These are phyloP conservation scores for Eupeodes corollae DNA, from an alignment of 1,140 invertebrate species.

Conservation along the genomic window DNA sequence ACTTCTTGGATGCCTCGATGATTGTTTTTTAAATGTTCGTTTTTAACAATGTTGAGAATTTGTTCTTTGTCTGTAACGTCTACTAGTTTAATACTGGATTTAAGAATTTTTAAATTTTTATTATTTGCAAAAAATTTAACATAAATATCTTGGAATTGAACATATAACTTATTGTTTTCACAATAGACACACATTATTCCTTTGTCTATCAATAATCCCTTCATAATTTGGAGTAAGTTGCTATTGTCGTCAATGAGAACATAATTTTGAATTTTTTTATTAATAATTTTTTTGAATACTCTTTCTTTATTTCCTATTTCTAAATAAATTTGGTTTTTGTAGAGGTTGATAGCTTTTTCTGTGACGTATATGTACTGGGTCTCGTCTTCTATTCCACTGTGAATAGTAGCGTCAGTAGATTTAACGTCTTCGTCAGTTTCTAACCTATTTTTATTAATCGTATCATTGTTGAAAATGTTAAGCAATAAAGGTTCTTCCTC, in stretches of 20 bases:
- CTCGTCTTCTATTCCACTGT: neutral
- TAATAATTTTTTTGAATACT: neutral
- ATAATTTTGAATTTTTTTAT: neutral
- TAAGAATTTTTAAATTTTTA: slow-evolving; percentile 3
- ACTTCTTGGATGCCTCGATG: slow-evolving; percentile 12
- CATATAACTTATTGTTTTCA: neutral
- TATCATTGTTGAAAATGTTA: too few species aligned
- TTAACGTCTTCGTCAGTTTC: too few species aligned
- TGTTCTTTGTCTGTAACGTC: slow-evolving; percentile 4
- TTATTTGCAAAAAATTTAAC: slow-evolving; percentile 4
- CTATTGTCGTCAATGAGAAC: neutral
- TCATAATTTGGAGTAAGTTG: neutral
- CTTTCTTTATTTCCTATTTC: neutral
- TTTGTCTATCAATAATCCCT: neutral
- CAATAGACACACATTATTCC: neutral
- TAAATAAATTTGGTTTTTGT: slow-evolving; percentile 5
- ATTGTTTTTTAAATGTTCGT: slow-evolving; percentile 6
- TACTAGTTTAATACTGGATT: neutral
- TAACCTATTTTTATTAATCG: too few species aligned
- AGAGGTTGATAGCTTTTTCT: slow-evolving; percentile 2
- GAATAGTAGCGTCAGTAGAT: too few species aligned
- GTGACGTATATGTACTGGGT: slow-evolving; percentile 2
- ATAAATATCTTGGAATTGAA: slow-evolving; percentile 2
- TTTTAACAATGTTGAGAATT: neutral
- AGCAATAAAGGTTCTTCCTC: too few species aligned